A percentile compares a stretch with the other conserved stretches of the same genome.
phyloP scores from a whole-genome alignment of 2,797 vertebrate genomes.

The Distichodus sexfasciatus region DNA sequence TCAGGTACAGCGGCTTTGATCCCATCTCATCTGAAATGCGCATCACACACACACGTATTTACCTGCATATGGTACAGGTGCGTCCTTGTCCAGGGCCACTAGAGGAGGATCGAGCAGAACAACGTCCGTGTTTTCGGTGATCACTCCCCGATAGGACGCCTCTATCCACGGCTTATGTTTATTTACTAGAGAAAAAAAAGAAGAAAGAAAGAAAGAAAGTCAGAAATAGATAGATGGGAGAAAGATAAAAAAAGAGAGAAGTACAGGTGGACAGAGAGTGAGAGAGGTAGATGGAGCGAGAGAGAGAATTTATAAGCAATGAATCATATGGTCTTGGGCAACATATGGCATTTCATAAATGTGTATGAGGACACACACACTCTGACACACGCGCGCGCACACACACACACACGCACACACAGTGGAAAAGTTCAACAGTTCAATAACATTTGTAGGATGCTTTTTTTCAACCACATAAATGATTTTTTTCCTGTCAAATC shows the following conservation, averaged over 20 bases:
- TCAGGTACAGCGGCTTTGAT: no score
- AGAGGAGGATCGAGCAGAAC: conserved; percentile 94
- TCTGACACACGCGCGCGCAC: no score
- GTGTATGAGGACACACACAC: no score
- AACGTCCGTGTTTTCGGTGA: conserved; percentile 92
- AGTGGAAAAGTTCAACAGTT: no score
- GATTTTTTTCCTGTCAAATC: no score
- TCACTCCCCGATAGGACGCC: conserved; percentile 93
- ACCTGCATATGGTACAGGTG: conserved; percentile 95
- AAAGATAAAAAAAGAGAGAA: conserved; percentile 22
- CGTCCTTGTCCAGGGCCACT: conserved; percentile 95
- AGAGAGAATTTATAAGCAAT: no score
- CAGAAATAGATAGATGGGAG: neutral
- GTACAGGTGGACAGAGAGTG: neutral
- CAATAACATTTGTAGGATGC: no score
- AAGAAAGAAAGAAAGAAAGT: neutral
- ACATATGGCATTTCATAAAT: no score
- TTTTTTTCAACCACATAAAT: no score
- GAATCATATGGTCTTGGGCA: no score
- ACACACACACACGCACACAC: no score
- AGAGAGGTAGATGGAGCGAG: conserved; percentile 17
- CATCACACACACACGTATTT: conserved; percentile 33
- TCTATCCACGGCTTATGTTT: conserved; percentile 99
- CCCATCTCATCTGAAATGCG: no score
- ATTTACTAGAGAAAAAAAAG: conserved; percentile 76